Evolutionary conservation across 1,140 invertebrate species (phyloP), one percentile per base, ranked within the genome.

Genomic region (Drosophila ananassae): DNA sequence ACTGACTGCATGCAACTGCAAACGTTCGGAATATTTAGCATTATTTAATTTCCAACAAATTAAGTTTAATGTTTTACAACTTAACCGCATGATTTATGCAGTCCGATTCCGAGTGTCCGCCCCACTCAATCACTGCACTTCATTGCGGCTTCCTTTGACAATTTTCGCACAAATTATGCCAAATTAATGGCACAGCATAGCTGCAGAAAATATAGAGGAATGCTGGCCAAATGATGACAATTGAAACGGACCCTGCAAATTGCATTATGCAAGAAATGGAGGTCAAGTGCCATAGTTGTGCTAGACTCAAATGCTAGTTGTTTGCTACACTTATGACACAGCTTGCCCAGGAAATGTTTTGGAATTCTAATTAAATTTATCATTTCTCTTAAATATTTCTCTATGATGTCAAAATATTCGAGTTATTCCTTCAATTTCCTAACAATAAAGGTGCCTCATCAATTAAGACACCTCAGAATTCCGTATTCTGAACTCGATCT

Each of bases 1-100:
- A 7, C 32, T 12, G 28, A 8, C 53, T 48, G 66, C 66, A 69
- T 69, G 63, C 63, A 68, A 56, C 51, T 37, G 17, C 17, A 21
- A 57, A 50, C 63, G 39, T 57, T 32, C 51, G 37, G 63, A 85
- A 85, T 82, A 79, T 71, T 79, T 89, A 66, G 75, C 60, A 62
- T 79, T 83, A 89, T 87, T 87, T 87, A 89, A 87, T 89, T 82
- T 82, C 73, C 79, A 87, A 76, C 78, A 89, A 89, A 87, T 87
- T 87, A 79, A 81, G 56, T 75, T 87, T 81, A 73, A 82, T 89
- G 83, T 87, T 87, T 74, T 74, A 64, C 66, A 73, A 73, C 28
- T 73, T 87, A 87, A 76, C 74, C 78, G 69, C 78, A 76, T 79
- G 83, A 87, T 87, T 85, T 85, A 87, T 81, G 78, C 82, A 85